A percentile compares a stretch with the other conserved stretches of the same genome.
Evolutionary conservation across 2,888 invertebrate species (phyloP).

Genomic region (Noctua janthe): DNA sequence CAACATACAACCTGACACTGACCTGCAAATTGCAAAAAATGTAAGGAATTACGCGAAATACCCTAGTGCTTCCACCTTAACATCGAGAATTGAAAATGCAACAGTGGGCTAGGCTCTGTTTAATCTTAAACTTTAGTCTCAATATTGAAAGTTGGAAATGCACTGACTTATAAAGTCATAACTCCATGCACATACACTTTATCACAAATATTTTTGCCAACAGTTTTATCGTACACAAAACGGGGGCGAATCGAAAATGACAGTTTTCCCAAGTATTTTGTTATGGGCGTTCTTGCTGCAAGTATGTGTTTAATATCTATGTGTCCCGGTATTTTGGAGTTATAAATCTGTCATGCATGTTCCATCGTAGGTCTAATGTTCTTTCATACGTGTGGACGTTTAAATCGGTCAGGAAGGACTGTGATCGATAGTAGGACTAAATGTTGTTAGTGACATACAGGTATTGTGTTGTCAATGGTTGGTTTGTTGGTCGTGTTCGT

Average conservation of each 20-base stretch:
- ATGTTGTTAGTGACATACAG: conserved; percentile 16
- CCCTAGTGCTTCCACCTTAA: background rate
- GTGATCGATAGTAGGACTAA: conserved; percentile 10
- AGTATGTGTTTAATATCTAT: conserved; percentile 67
- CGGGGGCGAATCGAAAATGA: conserved; percentile 32
- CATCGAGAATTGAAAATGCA: background rate
- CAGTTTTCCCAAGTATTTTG: conserved; percentile 53
- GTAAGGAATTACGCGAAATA: too few relatives aligned
- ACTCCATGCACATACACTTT: background rate
- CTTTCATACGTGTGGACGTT: conserved; percentile 47
- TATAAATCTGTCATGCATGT: conserved; percentile 63
- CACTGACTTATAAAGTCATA: background rate
- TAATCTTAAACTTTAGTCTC: background rate
- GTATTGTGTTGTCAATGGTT: background rate
- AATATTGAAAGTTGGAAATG: background rate
- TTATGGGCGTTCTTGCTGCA: conserved; percentile 62
- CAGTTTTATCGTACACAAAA: conserved; percentile 33
- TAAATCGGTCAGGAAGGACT: background rate
- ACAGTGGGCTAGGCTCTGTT: background rate
- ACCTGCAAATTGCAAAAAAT: too few relatives aligned
- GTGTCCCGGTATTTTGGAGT: conserved; percentile 45
- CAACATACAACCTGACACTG: too few relatives aligned
- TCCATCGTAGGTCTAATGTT: conserved; percentile 39
- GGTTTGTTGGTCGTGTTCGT: too few relatives aligned
- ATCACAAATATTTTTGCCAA: conserved; percentile 24